phyloP scores from a whole-genome alignment of 2,113 vertebrate species.

The Microtus montanus region DNA sequence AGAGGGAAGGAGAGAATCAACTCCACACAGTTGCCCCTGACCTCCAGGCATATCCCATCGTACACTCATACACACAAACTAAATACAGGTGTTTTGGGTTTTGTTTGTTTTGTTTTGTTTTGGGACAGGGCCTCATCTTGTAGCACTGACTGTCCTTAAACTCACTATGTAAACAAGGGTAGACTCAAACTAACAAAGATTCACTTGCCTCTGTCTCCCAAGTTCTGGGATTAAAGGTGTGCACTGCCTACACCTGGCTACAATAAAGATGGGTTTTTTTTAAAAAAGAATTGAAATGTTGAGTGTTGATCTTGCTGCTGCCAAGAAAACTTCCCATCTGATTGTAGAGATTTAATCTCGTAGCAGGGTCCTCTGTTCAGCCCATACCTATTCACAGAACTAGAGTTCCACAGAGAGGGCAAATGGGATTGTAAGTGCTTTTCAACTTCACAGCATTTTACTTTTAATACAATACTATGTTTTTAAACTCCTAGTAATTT shows the following conservation, averaged over 20 bases:
- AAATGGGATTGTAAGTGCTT: conserved; percentile 18
- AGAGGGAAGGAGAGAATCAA: not conserved
- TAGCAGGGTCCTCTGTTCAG: not conserved
- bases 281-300: not conserved
- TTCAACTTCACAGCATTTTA: conserved; percentile 49
- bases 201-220: not conserved
- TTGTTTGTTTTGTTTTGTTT: not conserved
- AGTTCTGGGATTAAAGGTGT: not conserved
- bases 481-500: conserved; percentile 49
- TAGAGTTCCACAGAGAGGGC: conserved; percentile 7
- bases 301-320: conserved; percentile 22
- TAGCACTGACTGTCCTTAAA: not conserved
- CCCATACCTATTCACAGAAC: not conserved
- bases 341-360: not conserved
- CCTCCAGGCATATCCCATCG: not conserved
- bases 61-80: not conserved
- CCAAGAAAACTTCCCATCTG: not conserved
- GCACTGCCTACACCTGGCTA: not conserved
- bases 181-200: not conserved
- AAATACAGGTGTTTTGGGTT: not conserved
- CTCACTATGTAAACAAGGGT: not conserved
- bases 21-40: not conserved
- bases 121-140: not conserved
- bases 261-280: not conserved
- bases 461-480: conserved; percentile 25